These are phyloP conservation scores for Amphiprion clarkii DNA, from an alignment of 2,797 vertebrate species.

Conservation along the genomic window DNA sequence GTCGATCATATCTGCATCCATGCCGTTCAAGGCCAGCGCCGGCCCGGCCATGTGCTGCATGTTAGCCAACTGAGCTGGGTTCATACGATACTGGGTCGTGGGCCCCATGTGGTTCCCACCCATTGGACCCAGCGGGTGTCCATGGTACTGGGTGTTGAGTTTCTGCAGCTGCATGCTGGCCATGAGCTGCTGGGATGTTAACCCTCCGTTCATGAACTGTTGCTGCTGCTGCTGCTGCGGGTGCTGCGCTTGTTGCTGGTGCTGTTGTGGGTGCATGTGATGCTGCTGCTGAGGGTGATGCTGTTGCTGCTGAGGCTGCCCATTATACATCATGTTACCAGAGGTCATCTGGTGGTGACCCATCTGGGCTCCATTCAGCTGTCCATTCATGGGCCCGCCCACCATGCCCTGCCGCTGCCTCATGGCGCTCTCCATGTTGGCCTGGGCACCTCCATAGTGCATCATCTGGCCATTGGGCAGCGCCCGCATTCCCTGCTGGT, in stretches of 20 bases:
- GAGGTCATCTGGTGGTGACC: slow-evolving; percentile 89
- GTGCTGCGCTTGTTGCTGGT: slow-evolving; percentile 67
- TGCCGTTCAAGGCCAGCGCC: slow-evolving; percentile 88
- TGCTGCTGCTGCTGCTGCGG: slow-evolving; percentile 63
- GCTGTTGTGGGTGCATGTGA: slow-evolving; percentile 81
- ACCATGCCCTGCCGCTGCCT: slow-evolving; percentile 88
- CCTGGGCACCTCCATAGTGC: slow-evolving; percentile 88
- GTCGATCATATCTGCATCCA: slow-evolving; percentile 96
- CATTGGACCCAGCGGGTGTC: slow-evolving; percentile 87
- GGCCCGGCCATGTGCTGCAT: slow-evolving; percentile 90
- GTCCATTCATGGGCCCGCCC: slow-evolving; percentile 81
- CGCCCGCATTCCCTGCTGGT: slow-evolving; percentile 85
- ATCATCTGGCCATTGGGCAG: slow-evolving; percentile 88
- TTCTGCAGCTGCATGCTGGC: slow-evolving; percentile 97
- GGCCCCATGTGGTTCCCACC: slow-evolving; percentile 86
- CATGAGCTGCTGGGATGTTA: slow-evolving; percentile 90
- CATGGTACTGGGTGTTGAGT: slow-evolving; percentile 93
- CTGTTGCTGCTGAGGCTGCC: slow-evolving; percentile 85
- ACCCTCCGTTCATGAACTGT: slow-evolving; percentile 83
- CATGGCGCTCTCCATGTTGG: slow-evolving; percentile 88
- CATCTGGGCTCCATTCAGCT: slow-evolving; percentile 87
- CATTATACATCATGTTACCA: slow-evolving; percentile 88
- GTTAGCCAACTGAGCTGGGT: slow-evolving; percentile 83
- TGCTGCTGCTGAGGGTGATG: slow-evolving; percentile 81
- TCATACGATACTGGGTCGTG: slow-evolving; percentile 86